Conservation (phyloP, 1,140 invertebrate genomes). For the Drosophila subobscura region DNA sequence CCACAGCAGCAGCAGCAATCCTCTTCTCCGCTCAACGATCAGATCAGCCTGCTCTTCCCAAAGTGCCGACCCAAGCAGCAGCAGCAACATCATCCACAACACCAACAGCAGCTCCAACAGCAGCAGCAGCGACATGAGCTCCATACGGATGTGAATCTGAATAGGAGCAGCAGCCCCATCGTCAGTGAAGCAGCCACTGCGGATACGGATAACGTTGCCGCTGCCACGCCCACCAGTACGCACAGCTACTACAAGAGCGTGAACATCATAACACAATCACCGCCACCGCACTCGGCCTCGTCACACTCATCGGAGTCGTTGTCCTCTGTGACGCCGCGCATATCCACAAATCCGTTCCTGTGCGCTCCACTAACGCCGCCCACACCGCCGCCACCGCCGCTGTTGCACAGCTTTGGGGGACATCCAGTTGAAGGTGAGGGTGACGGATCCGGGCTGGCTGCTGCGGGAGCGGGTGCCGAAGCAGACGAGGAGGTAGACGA, state of each 20-base stretch:
- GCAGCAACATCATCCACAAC: slow-evolving; percentile 39
- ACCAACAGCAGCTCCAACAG: slow-evolving; percentile 52
- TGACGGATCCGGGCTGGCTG: slow-evolving; percentile 10
- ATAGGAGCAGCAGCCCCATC: slow-evolving; percentile 32
- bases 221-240: slow-evolving; percentile 41
- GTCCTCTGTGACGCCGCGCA: slow-evolving; percentile 83
- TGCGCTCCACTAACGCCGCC: slow-evolving; percentile 60
- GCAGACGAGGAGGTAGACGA: slow-evolving; percentile 21
- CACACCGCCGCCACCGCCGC: slow-evolving; percentile 31
- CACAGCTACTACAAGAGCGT: slow-evolving; percentile 78
- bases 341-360: slow-evolving; percentile 82
- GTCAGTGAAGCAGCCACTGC: slow-evolving; percentile 32
- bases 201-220: slow-evolving; percentile 17
- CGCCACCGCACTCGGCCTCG: slow-evolving; percentile 77
- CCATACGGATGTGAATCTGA: slow-evolving; percentile 35
- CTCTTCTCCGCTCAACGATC: slow-evolving; percentile 86
- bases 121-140: slow-evolving; percentile 36
- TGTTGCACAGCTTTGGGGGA: slow-evolving; percentile 4
- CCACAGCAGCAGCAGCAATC: slow-evolving; percentile 62
- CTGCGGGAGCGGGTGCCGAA: slow-evolving; percentile 16
- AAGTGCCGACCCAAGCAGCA: slow-evolving; percentile 89
- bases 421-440: neutral
- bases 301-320: slow-evolving; percentile 85
- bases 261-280: slow-evolving; percentile 81
- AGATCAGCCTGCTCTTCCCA: slow-evolving; percentile 92